A percentile compares a stretch with the other conserved stretches of the same genome.
Conservation (phyloP, 2,888 invertebrate species). For the Palloptera scutellata region DNA sequence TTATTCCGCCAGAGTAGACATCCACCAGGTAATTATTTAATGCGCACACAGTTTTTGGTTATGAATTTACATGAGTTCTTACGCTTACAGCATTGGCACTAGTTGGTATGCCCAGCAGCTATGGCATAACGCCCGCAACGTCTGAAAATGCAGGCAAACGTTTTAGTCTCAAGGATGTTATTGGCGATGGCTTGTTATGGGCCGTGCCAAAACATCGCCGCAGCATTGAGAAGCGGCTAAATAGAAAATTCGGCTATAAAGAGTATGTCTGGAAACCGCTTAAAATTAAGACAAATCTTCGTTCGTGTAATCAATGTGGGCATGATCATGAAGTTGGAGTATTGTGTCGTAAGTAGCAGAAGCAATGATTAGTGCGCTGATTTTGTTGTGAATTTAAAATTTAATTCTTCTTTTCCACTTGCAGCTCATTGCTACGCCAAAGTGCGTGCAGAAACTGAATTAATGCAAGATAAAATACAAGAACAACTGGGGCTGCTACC, state of each 20-base stretch:
- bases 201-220: constrained; percentile 81
- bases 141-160: neutral
- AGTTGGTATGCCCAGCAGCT: constrained; percentile 40
- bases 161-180: constrained; percentile 69
- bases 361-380: constrained; percentile 14
- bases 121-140: neutral
- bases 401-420: constrained; percentile 40
- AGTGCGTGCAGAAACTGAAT: constrained; percentile 81
- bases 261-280: constrained; percentile 75
- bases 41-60: neutral
- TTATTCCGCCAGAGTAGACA: constrained; percentile 63
- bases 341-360: constrained; percentile 79
- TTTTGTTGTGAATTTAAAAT: neutral
- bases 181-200: constrained; percentile 80
- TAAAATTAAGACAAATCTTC: constrained; percentile 76
- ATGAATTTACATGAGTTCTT: constrained; percentile 4
- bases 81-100: constrained; percentile 41
- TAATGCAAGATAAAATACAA: constrained; percentile 79
- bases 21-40: constrained; percentile 64
- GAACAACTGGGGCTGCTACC: constrained; percentile 75
- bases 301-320: constrained; percentile 84
- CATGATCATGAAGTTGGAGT: constrained; percentile 80
- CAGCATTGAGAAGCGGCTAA: constrained; percentile 76
- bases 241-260: constrained; percentile 76
- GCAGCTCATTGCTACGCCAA: constrained; percentile 85